Evolutionary conservation across 2,888 invertebrate species (phyloP).

Genomic region (Spicauda simplicius): DNA sequence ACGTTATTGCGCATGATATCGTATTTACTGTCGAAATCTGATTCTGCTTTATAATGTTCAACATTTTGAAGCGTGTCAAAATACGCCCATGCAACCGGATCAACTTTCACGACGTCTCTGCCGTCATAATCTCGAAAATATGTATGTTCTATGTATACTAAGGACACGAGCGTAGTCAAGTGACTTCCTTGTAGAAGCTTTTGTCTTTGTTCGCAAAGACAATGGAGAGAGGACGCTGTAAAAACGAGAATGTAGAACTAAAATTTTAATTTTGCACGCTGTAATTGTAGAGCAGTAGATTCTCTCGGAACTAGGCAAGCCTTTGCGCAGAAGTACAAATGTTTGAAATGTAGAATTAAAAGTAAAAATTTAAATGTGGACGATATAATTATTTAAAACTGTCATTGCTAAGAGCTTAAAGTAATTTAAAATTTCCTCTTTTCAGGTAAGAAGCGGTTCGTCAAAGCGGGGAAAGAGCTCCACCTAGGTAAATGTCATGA

Average conservation of each 20-base stretch:
- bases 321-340: constrained; percentile 39
- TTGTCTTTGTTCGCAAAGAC: constrained; percentile 35
- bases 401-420: constrained; percentile 27
- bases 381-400: constrained; percentile 31
- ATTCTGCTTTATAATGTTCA: constrained; percentile 9
- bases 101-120: constrained; percentile 23
- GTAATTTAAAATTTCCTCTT: constrained; percentile 44
- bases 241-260: constrained; percentile 35
- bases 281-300: constrained; percentile 36
- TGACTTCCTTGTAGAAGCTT: constrained; percentile 30
- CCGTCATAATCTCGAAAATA: constrained; percentile 15
- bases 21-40: constrained; percentile 20
- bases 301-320: constrained; percentile 27
- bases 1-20: constrained; percentile 21
- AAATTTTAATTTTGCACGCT: constrained; percentile 38
- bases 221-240: constrained; percentile 33
- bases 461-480: constrained; percentile 37
- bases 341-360: constrained; percentile 41
- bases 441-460: constrained; percentile 52
- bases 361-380: constrained; percentile 25
- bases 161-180: constrained; percentile 29
- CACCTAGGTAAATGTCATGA: constrained; percentile 41
- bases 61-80: constrained; percentile 15
- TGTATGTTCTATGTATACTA: constrained; percentile 10
- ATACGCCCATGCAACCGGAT: constrained; percentile 17